These are phyloP conservation scores for Melanostigma gelatinosum DNA, from an alignment of 2,113 vertebrate species.

Conservation along the genomic window DNA sequence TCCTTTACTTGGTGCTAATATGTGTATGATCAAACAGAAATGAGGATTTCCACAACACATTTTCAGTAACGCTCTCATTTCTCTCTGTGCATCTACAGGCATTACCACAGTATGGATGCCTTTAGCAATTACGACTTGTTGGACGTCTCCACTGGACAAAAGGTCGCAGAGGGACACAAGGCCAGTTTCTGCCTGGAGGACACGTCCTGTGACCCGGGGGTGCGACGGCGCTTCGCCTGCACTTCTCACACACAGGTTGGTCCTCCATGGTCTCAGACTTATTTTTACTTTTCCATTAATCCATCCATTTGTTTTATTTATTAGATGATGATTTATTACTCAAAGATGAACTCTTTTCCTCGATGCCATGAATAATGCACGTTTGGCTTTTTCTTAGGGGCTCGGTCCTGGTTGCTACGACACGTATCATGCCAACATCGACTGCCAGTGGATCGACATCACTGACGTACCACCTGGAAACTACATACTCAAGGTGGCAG, in stretches of 20 bases:
- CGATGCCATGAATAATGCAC: not conserved
- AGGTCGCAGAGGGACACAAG: constrained; percentile 87
- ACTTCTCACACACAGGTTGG: constrained; percentile 87
- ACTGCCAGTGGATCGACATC: constrained; percentile 89
- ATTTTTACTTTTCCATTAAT: not conserved
- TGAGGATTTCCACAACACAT: not conserved
- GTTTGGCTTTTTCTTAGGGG: constrained; percentile 70
- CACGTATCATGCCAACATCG: constrained; percentile 86
- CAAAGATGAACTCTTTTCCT: not conserved
- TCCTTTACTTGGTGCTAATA: not conserved
- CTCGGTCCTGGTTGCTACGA: constrained; percentile 87
- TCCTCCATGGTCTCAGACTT: not conserved
- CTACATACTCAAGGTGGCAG: constrained; percentile 83
- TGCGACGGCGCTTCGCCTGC: constrained; percentile 84
- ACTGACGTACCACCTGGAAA: constrained; percentile 84
- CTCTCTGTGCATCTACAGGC: constrained; percentile 60
- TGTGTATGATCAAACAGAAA: not conserved
- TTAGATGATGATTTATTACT: not conserved
- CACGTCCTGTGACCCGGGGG: constrained; percentile 83
- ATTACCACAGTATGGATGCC: constrained; percentile 88
- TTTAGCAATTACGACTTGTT: constrained; percentile 87
- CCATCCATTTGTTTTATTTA: not conserved
- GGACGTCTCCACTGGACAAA: constrained; percentile 74
- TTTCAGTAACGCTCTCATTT: not conserved
- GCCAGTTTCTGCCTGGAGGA: constrained; percentile 89